Base-by-base conservation (phyloP, 1,140 invertebrate genomes). In the Listronotus oregonensis region DNA sequence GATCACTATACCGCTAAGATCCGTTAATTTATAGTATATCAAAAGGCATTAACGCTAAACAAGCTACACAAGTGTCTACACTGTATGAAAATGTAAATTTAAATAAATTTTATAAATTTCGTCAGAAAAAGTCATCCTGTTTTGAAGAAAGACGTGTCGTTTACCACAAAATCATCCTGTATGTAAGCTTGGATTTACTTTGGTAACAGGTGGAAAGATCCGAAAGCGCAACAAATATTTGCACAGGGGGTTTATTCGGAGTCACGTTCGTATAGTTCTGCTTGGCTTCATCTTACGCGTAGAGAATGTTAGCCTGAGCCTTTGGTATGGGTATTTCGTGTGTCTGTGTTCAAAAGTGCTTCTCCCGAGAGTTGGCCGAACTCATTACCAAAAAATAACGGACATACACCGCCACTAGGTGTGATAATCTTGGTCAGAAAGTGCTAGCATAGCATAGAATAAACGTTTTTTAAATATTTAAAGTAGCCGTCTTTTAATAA, bases 141-240 rank as follows among this genome's bases (percentile, higher is more conserved):
- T 12, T 5, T n/a, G 6, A 49, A 62, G 34, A 42, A 8, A 44
- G n/a, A 18, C 61, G 61, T 64, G 42, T 54, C n/a, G 43, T 58
- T 65, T 57, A 27, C 63, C 63, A 31, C 63, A 57, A 46, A 65
- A 65, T 65, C 54, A 56, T 66, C 50, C 64, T 46, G 64, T 61
- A 54, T 17, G 54, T 66, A 15, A 57, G 64, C 54, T 61, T 21
- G 49, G 57, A 50, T 66, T 55, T 66, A 61, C 57, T 66, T 50
- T 47, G 39, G 64, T 66, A 66, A 66, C 71, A 75, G 73, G 72
- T 73, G 68, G 67, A 72, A 69, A 67, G 64, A 72, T 71, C 62
- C 64, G 64, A 75, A 75, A 70, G 72, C 73, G 72, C 67, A 73
- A 75, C 70, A 72, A 73, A 73, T 75, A 75, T 75, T 75, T 74